A percentile compares a stretch with the other conserved stretches of the same genome.
These are phyloP conservation scores for Callorhinus ursinus DNA, from an alignment of 2,113 vertebrate species.

Conservation along the genomic window DNA sequence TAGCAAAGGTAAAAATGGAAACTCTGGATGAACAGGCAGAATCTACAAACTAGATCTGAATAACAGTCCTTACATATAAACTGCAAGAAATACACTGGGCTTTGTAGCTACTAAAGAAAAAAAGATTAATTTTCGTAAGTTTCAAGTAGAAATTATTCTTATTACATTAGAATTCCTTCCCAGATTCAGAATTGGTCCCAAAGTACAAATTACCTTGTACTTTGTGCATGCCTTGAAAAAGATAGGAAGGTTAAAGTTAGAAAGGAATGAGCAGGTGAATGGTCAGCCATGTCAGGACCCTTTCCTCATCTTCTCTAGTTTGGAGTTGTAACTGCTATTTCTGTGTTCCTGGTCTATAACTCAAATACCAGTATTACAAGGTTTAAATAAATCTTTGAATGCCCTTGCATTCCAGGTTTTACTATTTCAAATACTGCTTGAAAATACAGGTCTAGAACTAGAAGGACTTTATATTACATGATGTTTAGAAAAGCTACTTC, in stretches of 20 bases:
- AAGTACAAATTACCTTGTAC: neutral
- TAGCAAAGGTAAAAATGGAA: conserved; percentile 13
- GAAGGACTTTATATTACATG: neutral
- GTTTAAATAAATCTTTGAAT: neutral
- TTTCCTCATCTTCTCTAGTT: neutral
- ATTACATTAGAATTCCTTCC: conserved; percentile 2
- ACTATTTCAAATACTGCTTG: neutral
- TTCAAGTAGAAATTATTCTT: neutral
- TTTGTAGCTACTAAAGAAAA: neutral
- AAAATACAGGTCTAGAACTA: neutral
- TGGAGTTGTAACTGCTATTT: neutral
- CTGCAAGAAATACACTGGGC: neutral
- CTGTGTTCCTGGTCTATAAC: neutral
- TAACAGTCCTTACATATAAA: neutral
- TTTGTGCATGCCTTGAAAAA: neutral
- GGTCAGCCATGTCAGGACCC: neutral
- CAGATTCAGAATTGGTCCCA: neutral
- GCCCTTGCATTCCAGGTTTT: neutral
- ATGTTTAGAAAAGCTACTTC: neutral
- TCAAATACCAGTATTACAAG: neutral
- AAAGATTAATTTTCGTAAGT: neutral
- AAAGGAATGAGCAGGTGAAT: neutral
- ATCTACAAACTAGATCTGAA: neutral
- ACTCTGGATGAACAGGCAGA: neutral
- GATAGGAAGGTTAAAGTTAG: neutral